Base-by-base conservation (phyloP, 2,113 vertebrate genomes). In the Callipepla squamata region DNA sequence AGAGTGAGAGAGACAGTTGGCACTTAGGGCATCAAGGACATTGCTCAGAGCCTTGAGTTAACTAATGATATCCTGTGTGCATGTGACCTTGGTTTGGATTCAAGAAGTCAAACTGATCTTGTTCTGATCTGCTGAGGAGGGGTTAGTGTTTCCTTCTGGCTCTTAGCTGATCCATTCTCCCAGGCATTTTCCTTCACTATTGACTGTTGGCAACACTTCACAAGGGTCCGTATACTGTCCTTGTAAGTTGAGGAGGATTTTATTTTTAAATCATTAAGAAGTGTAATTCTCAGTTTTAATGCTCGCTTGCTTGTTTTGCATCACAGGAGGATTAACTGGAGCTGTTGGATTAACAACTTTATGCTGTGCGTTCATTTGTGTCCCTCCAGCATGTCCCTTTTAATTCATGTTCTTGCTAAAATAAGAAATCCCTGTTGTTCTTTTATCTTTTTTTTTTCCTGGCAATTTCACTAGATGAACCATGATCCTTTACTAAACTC, bases 311-410 rank as follows among this genome's bases (percentile, higher is more conserved):
- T 85, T 76, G 57, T 75, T 93, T 68, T 92, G 40, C 40, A 61
- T 87, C 36, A 51, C 62, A 16, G 20, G 70, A 76, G 36, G 58
- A 73, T 92, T 92, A 92, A 65, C 51, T 72, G 34, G 51, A 91
- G 47, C 48, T 59, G 70, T 91, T 94, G 73, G 61, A 44, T 92
- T 93, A 55, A 59, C 61, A 65, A 80, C 85, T 73, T 89, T 59
- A 55, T 57, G 28, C 58, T 75, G 28, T 61, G 66, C 25, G 11
- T 38, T 67, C 66, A 59, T 59, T 42, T 36, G 44, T 80, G 36
- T 72, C 66, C 48, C 79, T 87, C 34, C 40, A 61, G 44, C 57
- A 13, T 9, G 34, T 59, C 44, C 42, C 21, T 22, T 70, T 83
- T 76, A 77, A 59, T 81, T 92, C 38, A 25, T 68, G 16, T 38